Evolutionary conservation across 2,797 vertebrate species (phyloP).

Genomic region (Pachyuromys duprasi): DNA sequence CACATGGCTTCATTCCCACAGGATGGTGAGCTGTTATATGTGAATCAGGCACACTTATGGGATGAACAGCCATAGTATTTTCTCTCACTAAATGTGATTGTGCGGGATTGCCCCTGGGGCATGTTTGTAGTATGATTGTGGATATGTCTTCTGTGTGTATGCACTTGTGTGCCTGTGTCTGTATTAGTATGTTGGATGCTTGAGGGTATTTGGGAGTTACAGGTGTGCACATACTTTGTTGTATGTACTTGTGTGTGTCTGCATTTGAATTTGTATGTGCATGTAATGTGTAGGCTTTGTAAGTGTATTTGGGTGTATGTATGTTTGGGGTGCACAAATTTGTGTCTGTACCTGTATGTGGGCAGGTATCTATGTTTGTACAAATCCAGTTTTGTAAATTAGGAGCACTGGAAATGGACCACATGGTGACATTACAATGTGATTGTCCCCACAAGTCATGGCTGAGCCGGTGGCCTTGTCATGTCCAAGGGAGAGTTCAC

Average conservation of each 20-base stretch:
- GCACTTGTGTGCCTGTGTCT: not conserved
- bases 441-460: rapidly evolving
- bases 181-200: not conserved
- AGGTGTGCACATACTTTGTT: not conserved
- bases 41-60: too few relatives aligned
- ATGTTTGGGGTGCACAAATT: not conserved
- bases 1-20: rapidly evolving
- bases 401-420: not conserved
- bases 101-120: not conserved
- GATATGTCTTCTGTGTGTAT: not conserved
- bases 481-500: not conserved
- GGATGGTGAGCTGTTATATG: rapidly evolving
- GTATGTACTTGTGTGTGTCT: not conserved
- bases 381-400: not conserved
- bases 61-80: not conserved
- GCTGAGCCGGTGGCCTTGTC: rapidly evolving
- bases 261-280: not conserved
- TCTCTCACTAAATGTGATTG: not conserved
- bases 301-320: not conserved
- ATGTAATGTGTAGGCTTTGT: not conserved
- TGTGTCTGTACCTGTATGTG: not conserved
- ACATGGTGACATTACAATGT: rapidly evolving
- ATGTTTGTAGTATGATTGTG: not conserved
- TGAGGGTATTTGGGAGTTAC: not conserved
- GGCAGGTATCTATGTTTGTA: not conserved